Evolutionary conservation across 1,140 invertebrate genomes (phyloP).

Genomic region (silkworm (Bombyx mori)): ASM3026992v2 NC_085115.1:643501-644000

Average conservation of each 20-base stretch:
- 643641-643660: constrained; percentile 93
- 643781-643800: constrained; percentile 93
- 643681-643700: constrained; percentile 92
- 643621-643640: constrained; percentile 95
- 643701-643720: constrained; percentile 90
- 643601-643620: constrained; percentile 94
- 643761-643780: constrained; percentile 92
- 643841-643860: not conserved
- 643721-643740: constrained; percentile 95
- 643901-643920: too few species aligned
- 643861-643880: not conserved
- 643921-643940: too few species aligned
- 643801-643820: constrained; percentile 82
- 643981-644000: too few species aligned
- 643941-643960: too few species aligned
- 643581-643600: constrained; percentile 94
- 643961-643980: too few species aligned
- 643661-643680: constrained; percentile 93
- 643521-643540: constrained; percentile 93
- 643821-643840: constrained; percentile 89
- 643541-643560: constrained; percentile 92
- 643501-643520: constrained; percentile 86
- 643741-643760: constrained; percentile 91
- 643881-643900: not conserved
- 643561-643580: constrained; percentile 94